Evolutionary conservation across 1,140 invertebrate species (phyloP), one percentile per base, ranked within the genome.

Genomic region (Atta colombica): DNA sequence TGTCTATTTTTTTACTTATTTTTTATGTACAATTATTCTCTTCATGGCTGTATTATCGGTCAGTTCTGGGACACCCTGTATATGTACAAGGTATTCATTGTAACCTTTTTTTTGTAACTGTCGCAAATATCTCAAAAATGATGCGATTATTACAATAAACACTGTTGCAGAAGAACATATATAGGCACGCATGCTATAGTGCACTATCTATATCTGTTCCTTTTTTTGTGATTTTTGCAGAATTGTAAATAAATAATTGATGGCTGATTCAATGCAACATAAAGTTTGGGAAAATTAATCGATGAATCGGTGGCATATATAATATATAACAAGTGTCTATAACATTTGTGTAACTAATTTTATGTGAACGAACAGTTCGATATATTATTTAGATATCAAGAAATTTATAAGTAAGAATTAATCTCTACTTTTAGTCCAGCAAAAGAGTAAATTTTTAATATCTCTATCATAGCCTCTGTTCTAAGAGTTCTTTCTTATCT

Each of bases 141-240:
- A 8, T 58, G n/a, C 5, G n/a, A 21, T n/a, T 3, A n/a, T 58
- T 21, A 21, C n/a, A 58, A 58, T 58, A n/a, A 58, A n/a, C 53
- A 55, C 7, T n/a, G 55, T 58, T 58, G 21, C 14, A 51, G 8
- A 58, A 8, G 16, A 60, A 60, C 58, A 51, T 39, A 18, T 66
- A 39, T 68, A 68, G 69, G 77, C 77, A 85, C 84, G 72, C 87
- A 90, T 91, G 90, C 91, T 90, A 87, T 25, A 45, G 77, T 89
- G 77, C 85, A 89, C 25, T 77, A 61, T 74, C 4, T 35, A 69
- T 69, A 65, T 63, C n/a, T 21, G 7, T 45, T 72, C 35, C 31
- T 31, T 51, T 51, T 60, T 49, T 61, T 75, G 1, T 18, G 18
- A 58, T 61, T n/a, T 69, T 28, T 53, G 28, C 12, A 71, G 8